A percentile compares a stretch with the other conserved stretches of the same genome.
phyloP scores from a whole-genome alignment of 2,113 vertebrate genomes.

The Hemibagrus wyckioides region DNA sequence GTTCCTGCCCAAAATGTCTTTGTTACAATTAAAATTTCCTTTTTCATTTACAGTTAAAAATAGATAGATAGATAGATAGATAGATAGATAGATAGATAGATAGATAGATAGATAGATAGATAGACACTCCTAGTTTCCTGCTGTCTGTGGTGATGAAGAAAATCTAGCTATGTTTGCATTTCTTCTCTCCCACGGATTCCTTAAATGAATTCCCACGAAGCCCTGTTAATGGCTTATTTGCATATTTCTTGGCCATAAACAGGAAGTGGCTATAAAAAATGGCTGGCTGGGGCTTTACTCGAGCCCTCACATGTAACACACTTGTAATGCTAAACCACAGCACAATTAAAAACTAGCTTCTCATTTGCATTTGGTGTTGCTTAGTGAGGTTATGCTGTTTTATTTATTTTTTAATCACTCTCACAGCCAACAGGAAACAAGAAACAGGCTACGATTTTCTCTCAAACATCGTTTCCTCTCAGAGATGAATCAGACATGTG shows the following conservation, averaged over 20 bases:
- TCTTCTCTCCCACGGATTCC: not conserved
- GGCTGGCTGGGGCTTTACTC: not conserved
- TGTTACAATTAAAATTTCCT: too few species aligned
- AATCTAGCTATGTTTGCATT: not conserved
- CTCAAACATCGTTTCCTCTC: not conserved
- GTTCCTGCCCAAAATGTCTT: too few species aligned
- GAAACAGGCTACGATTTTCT: not conserved
- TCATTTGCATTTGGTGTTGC: constrained; percentile 6
- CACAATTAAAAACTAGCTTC: not conserved
- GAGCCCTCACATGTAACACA: not conserved
- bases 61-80: not conserved
- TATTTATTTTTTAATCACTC: not conserved
- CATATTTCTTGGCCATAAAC: constrained; percentile 13
- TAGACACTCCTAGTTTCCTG: not conserved
- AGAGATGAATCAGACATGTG: not conserved
- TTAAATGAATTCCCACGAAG: not conserved
- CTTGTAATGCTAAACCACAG: not conserved
- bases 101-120: not conserved
- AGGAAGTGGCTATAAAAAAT: not conserved
- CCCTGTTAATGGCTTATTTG: constrained; percentile 9
- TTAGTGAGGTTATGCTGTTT: not conserved
- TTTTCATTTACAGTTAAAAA: not conserved
- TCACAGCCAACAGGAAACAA: not conserved
- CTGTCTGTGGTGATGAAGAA: not conserved
- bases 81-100: not conserved